Conservation (phyloP, 92 coral and sea anemone species). For the Hydrozoanthus gracilis region DNA sequence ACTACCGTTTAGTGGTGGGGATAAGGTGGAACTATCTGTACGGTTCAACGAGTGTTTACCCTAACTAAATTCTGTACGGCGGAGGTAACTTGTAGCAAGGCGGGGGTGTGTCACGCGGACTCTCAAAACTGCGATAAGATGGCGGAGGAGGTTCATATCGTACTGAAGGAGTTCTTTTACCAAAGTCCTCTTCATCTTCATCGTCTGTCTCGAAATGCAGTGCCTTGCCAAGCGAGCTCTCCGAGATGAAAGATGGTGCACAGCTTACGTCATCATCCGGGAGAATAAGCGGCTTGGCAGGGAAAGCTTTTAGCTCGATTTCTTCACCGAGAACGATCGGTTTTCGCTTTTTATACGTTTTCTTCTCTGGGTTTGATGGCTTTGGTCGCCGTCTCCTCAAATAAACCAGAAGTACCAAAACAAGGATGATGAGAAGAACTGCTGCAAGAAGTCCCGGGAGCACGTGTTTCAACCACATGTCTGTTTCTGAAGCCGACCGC, state of each 20-base stretch:
- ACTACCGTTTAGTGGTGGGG: too few relatives aligned
- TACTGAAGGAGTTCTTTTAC: slow-evolving; percentile 68
- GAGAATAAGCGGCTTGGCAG: slow-evolving; percentile 90
- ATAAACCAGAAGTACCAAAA: slow-evolving; percentile 61
- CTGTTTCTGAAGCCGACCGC: slow-evolving; percentile 55
- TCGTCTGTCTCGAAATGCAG: slow-evolving; percentile 60
- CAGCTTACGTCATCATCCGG: slow-evolving; percentile 86
- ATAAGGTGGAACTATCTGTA: not conserved
- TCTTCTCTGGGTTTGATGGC: slow-evolving; percentile 77
- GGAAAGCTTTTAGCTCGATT: slow-evolving; percentile 77
- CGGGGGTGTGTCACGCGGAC: slow-evolving; percentile 75
- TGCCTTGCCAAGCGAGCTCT: slow-evolving; percentile 76
- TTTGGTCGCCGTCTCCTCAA: slow-evolving; percentile 82
- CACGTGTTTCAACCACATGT: slow-evolving; percentile 88
- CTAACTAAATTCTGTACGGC: slow-evolving; percentile 33
- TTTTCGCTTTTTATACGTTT: slow-evolving; percentile 86
- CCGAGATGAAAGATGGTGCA: slow-evolving; percentile 86
- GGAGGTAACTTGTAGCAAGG: slow-evolving; percentile 82
- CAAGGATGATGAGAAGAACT: slow-evolving; percentile 69
- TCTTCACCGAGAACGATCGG: slow-evolving; percentile 89
- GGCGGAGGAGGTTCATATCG: slow-evolving; percentile 88
- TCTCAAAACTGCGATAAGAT: slow-evolving; percentile 53
- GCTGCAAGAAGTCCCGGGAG: slow-evolving; percentile 80
- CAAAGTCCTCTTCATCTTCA: slow-evolving; percentile 77
- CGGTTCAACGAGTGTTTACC: not conserved